Percentiles rank a stretch among this genome's conserved stretches.
phyloP scores from a whole-genome alignment of 1,140 invertebrate species.

The Meloidogyne chitwoodi region DNA sequence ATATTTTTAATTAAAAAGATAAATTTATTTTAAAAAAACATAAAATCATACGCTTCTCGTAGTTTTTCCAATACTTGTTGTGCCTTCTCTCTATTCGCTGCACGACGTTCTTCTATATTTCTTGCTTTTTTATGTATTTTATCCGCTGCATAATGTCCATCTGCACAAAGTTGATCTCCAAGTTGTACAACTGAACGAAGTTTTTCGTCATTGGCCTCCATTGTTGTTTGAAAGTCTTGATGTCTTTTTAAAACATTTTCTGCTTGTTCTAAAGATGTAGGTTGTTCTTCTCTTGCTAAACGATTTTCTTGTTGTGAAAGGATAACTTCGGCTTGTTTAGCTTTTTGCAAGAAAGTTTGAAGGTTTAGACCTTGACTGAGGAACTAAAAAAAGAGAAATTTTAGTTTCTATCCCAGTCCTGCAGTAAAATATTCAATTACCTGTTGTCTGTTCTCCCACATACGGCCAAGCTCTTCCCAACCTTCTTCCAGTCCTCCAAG shows the following conservation, averaged over 20 bases:
- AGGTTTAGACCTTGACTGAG: constrained; percentile 65
- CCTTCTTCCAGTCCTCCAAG: constrained; percentile 94
- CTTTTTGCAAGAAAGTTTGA: constrained; percentile 91
- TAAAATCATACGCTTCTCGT: constrained; percentile 72
- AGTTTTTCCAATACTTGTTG: constrained; percentile 75
- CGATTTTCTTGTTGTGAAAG: constrained; percentile 92
- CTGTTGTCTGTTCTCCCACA: constrained; percentile 98
- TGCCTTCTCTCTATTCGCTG: constrained; percentile 76
- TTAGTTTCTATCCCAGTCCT: too few species aligned
- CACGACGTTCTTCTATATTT: constrained; percentile 80
- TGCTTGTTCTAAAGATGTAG: constrained; percentile 86
- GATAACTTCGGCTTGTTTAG: constrained; percentile 91
- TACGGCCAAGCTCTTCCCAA: constrained; percentile 96
- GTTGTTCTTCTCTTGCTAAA: constrained; percentile 86
- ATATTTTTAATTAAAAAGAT: neutral
- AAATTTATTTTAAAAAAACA: constrained; percentile 80
- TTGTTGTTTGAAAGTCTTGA: constrained; percentile 95
- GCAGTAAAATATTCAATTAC: neutral
- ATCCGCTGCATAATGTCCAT: constrained; percentile 72
- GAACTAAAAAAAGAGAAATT: constrained; percentile 24
- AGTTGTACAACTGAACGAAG: constrained; percentile 90
- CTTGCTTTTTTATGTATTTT: constrained; percentile 90
- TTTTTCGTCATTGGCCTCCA: constrained; percentile 99
- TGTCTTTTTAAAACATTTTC: constrained; percentile 90
- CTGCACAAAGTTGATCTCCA: constrained; percentile 74